Base-by-base conservation (phyloP, 2,113 vertebrate genomes). In the Boleophthalmus pectinirostris region DNA sequence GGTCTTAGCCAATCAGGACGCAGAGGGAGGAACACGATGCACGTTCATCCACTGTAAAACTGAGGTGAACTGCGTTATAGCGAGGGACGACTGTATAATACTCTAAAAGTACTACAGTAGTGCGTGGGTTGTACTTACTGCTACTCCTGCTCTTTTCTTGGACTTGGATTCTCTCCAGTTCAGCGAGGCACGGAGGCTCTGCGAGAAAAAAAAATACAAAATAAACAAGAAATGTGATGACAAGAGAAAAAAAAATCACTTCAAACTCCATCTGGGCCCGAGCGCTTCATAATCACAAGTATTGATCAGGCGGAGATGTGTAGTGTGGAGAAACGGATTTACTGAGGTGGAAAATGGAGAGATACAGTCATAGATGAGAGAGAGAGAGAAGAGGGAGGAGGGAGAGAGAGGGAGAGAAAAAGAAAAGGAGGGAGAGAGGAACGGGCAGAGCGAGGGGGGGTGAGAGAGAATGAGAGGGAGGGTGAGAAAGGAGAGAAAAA, bases 111-210 rank as follows among this genome's bases (percentile, higher is more conserved):
- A 29, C 29, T 29, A 29, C 29, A 29, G 4, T 4, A 29, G 29
- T 29, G 29, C 2, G 8, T 46, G 33, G 16, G 43, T 60, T 64
- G 8, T 68, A 81, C 75, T 86, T 81, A 91, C 90, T 96, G 2
- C 89, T 96, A 3, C 91, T 93, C 77, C 94, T 96, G 88, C 95
- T 97, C 89, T 96, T 95, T 87, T 97, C 95, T 83, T 97, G 96
- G 84, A 98, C 94, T 91, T 98, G 97, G 88, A 96, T 94, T 79
- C 91, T 95, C 89, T 98, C 97, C 89, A 98, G 93, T 89, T 98
- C 97, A 0, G 89, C 93, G 67, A 98, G 94, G 85, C 97, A 99
- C 25, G 97, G 97, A 14, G 97, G 97, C 90, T 99, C 97, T 97
- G 92, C 5, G 72, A 25, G n/a, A 18, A 69, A 33, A 5, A 57